A percentile compares a stretch with the other conserved stretches of the same genome.
Evolutionary conservation across 2,113 vertebrate genomes (phyloP).

Genomic region (Erythrocercus mccallii): DNA sequence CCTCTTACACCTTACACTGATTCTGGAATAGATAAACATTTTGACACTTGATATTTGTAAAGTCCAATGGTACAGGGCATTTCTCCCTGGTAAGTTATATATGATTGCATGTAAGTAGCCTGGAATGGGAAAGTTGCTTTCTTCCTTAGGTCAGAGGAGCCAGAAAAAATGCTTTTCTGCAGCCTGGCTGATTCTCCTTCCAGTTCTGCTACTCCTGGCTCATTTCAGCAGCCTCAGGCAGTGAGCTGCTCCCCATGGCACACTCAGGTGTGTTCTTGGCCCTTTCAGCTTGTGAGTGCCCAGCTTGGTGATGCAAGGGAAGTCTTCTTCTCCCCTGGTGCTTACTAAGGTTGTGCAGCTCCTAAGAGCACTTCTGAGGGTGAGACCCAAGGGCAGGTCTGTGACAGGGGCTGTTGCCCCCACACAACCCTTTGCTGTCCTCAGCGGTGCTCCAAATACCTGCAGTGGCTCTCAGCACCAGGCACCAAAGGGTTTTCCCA

Average conservation of each 20-base stretch:
- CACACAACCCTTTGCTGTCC: neutral
- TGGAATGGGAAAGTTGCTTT: neutral
- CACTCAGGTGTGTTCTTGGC: too few relatives aligned
- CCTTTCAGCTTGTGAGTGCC: neutral
- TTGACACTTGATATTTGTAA: neutral
- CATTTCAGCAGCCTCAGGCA: neutral
- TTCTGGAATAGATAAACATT: neutral
- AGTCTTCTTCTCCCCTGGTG: neutral
- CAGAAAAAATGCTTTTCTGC: neutral
- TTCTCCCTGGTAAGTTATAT: accelerated
- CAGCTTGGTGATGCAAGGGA: neutral
- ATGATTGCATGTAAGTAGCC: neutral
- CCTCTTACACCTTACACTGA: neutral
- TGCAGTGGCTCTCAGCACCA: neutral
- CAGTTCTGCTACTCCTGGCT: neutral
- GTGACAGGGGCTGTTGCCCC: neutral
- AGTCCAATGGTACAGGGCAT: neutral
- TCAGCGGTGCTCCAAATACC: accelerated
- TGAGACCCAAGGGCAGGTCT: neutral
- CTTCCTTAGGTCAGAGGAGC: neutral
- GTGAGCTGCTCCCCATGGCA: neutral
- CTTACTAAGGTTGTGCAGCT: neutral
- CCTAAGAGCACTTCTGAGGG: neutral
- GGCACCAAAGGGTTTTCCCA: neutral
- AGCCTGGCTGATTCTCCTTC: neutral